Conservation (phyloP, 1,140 invertebrate species). For the Drosophila bipectinata region DNA sequence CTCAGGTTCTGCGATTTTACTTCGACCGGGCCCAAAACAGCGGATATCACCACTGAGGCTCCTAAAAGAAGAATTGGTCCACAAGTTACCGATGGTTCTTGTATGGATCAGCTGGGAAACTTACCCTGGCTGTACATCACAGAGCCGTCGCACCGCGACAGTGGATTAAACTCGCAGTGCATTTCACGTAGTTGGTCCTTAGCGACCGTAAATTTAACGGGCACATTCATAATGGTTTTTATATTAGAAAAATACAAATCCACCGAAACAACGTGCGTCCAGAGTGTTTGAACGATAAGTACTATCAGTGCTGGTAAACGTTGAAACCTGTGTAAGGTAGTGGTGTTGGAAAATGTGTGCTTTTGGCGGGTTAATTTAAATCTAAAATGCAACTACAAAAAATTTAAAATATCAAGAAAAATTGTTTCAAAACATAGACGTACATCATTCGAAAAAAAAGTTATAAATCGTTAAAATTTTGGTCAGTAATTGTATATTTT, state of each 20-base stretch:
- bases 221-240: conserved; percentile 42
- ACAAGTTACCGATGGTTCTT: conserved; percentile 44
- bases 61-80: conserved; percentile 83
- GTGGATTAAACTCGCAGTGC: conserved; percentile 88
- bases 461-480: too few species aligned
- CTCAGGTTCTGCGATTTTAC: conserved; percentile 90
- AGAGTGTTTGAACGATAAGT: too few species aligned
- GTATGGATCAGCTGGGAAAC: conserved; percentile 61
- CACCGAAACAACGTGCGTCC: conserved; percentile 49
- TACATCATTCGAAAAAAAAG: too few species aligned
- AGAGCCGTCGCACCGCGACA: conserved; percentile 90
- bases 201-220: background rate
- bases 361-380: too few species aligned
- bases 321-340: too few species aligned
- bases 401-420: too few species aligned
- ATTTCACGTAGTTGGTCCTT: conserved; percentile 82
- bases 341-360: too few species aligned
- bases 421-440: too few species aligned
- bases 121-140: conserved; percentile 88
- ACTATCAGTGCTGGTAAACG: too few species aligned
- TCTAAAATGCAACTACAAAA: too few species aligned
- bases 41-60: conserved; percentile 90
- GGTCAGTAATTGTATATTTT: too few species aligned
- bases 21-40: conserved; percentile 94
- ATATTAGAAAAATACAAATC: conserved; percentile 2